Percentiles rank a stretch among this genome's conserved stretches.
phyloP scores from a whole-genome alignment of 2,113 vertebrate species.

The Cyphotilapia sp. region DNA sequence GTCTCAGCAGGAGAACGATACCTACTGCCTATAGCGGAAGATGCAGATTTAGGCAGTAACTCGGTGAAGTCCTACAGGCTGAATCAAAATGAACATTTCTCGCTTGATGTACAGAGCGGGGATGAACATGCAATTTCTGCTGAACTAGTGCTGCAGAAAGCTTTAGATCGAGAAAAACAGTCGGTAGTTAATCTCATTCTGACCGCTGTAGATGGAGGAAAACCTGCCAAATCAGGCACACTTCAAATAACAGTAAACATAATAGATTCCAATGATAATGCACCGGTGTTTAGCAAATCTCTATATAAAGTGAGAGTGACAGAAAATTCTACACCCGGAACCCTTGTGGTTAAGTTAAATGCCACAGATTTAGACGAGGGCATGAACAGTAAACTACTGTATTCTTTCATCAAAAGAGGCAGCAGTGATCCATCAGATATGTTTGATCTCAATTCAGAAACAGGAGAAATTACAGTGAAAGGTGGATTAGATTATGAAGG shows the following conservation, averaged over 20 bases:
- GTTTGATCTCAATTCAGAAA: slow-evolving; percentile 69
- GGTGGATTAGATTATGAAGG: slow-evolving; percentile 66
- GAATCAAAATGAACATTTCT: slow-evolving; percentile 59
- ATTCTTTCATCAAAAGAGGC: slow-evolving; percentile 68
- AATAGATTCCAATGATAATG: slow-evolving; percentile 13
- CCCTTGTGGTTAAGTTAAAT: slow-evolving; percentile 15
- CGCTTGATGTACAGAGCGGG: slow-evolving; percentile 53
- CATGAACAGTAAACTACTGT: slow-evolving; percentile 36
- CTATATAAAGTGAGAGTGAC: background rate
- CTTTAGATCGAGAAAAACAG: slow-evolving; percentile 57
- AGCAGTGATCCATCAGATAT: slow-evolving; percentile 47
- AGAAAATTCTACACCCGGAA: background rate
- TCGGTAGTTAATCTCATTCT: slow-evolving; percentile 32
- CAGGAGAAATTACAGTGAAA: slow-evolving; percentile 73
- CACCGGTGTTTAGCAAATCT: background rate
- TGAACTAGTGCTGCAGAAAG: slow-evolving; percentile 53
- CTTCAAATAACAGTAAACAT: slow-evolving; percentile 47
- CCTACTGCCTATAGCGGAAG: slow-evolving; percentile 12
- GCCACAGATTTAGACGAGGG: slow-evolving; percentile 69
- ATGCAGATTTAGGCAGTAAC: slow-evolving; percentile 59
- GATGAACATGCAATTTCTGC: slow-evolving; percentile 52
- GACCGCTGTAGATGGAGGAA: slow-evolving; percentile 64
- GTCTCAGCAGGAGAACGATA: background rate
- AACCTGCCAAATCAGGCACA: slow-evolving; percentile 21
- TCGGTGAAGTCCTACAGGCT: slow-evolving; percentile 61